phyloP scores from a whole-genome alignment of 2,888 invertebrate species.

The Reticulitermes lucifugus region DNA sequence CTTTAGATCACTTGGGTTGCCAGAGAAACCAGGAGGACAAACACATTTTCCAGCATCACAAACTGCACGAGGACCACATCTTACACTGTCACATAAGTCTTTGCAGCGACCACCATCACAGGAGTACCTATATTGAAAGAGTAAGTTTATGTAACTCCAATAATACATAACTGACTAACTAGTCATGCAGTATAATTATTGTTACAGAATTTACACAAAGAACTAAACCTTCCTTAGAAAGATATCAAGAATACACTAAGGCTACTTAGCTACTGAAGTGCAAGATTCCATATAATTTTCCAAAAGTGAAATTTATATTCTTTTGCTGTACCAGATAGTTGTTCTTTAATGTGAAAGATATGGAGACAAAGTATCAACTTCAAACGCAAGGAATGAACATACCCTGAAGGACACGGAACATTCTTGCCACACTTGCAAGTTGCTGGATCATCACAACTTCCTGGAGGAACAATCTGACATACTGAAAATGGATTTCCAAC shows the following conservation, averaged over 20 bases:
- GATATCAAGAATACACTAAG: too few relatives aligned
- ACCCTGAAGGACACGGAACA: constrained; percentile 80
- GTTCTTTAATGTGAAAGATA: too few relatives aligned
- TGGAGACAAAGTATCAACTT: background rate
- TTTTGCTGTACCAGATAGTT: too few relatives aligned
- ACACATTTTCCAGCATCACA: constrained; percentile 84
- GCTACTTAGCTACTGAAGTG: too few relatives aligned
- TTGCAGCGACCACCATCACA: constrained; percentile 81
- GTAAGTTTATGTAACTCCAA: background rate
- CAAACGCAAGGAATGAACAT: constrained; percentile 60
- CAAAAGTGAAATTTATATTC: too few relatives aligned
- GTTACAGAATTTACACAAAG: too few relatives aligned
- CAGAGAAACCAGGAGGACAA: constrained; percentile 82
- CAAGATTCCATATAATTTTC: too few relatives aligned
- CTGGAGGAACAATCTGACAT: constrained; percentile 78
- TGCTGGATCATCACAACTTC: constrained; percentile 76
- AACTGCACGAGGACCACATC: constrained; percentile 84
- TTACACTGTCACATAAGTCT: constrained; percentile 79
- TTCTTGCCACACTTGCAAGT: constrained; percentile 78
- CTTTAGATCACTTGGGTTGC: constrained; percentile 77
- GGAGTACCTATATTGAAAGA: constrained; percentile 63
- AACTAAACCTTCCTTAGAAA: too few relatives aligned
- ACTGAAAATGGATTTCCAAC: constrained; percentile 90
- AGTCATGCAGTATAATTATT: too few relatives aligned
- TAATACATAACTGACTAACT: too few relatives aligned